Evolutionary conservation across 2,113 vertebrate species (phyloP).

Genomic region (Bufo bufo): DNA sequence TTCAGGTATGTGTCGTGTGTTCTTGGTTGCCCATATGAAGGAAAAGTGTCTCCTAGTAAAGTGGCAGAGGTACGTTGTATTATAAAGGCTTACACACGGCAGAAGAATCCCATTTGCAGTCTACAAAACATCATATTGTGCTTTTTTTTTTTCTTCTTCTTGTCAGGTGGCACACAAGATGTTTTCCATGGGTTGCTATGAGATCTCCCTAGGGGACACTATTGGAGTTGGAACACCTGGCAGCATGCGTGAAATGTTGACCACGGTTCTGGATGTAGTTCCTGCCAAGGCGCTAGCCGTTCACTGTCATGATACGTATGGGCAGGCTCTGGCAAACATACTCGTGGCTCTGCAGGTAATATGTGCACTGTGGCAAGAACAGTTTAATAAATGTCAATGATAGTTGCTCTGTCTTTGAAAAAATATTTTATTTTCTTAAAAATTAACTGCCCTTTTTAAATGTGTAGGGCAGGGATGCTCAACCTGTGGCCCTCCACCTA

Average conservation of each 20-base stretch:
- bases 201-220: conserved; percentile 95
- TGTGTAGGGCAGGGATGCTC: too few species aligned
- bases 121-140: background rate
- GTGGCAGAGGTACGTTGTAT: conserved; percentile 85
- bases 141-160: background rate
- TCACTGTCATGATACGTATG: conserved; percentile 97
- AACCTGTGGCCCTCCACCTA: too few species aligned
- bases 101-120: background rate
- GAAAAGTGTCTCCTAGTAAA: conserved; percentile 87
- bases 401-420: too few species aligned
- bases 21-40: conserved; percentile 95
- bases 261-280: conserved; percentile 83
- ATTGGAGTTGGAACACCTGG: conserved; percentile 92
- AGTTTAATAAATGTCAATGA: too few species aligned
- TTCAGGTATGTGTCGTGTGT: conserved; percentile 92
- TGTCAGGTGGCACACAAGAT: conserved; percentile 88
- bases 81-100: background rate
- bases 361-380: background rate
- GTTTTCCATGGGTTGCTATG: conserved; percentile 95
- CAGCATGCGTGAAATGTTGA: conserved; percentile 88
- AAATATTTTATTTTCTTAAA: too few species aligned
- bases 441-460: too few species aligned
- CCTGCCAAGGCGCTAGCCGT: conserved; percentile 88
- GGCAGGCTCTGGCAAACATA: conserved; percentile 95
- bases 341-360: conserved; percentile 89